Conservation (phyloP, 2,888 invertebrate genomes). For the Monopis laevigella region DNA sequence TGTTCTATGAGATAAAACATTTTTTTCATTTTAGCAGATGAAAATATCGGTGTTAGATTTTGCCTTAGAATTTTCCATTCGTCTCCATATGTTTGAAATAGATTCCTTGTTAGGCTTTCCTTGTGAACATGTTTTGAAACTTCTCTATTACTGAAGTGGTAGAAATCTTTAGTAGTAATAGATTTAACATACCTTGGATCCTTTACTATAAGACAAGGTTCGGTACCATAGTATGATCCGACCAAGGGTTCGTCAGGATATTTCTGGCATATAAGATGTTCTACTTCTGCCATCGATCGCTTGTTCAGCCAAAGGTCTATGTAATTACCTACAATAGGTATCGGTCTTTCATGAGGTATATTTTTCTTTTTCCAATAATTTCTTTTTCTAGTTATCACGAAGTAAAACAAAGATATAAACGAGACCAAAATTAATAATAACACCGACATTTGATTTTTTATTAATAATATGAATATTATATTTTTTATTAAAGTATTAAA, state of each 20-base stretch:
- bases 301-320: slow-evolving; percentile 17
- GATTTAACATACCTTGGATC: slow-evolving; percentile 22
- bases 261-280: slow-evolving; percentile 19
- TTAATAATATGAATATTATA: too few relatives aligned
- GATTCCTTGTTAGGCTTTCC: slow-evolving; percentile 15
- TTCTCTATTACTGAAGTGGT: slow-evolving; percentile 23
- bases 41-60: slow-evolving; percentile 22
- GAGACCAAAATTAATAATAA: background rate
- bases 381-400: slow-evolving; percentile 14
- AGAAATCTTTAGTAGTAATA: slow-evolving; percentile 22
- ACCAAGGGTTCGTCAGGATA: slow-evolving; percentile 21
- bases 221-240: slow-evolving; percentile 22
- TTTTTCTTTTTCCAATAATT: slow-evolving; percentile 21
- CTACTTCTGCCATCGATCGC: slow-evolving; percentile 16
- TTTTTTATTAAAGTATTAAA: too few relatives aligned
- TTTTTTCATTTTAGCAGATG: slow-evolving; percentile 20
- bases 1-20: slow-evolving; percentile 25
- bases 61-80: slow-evolving; percentile 23
- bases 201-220: slow-evolving; percentile 22
- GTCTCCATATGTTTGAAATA: slow-evolving; percentile 18
- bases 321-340: slow-evolving; percentile 21
- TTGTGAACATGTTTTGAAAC: slow-evolving; percentile 16
- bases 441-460: too few relatives aligned
- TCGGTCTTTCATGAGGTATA: slow-evolving; percentile 19
- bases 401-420: slow-evolving; percentile 1